These are phyloP conservation scores for Passerina amoena DNA, from an alignment of 2,113 vertebrate genomes.

Conservation along the genomic window DNA sequence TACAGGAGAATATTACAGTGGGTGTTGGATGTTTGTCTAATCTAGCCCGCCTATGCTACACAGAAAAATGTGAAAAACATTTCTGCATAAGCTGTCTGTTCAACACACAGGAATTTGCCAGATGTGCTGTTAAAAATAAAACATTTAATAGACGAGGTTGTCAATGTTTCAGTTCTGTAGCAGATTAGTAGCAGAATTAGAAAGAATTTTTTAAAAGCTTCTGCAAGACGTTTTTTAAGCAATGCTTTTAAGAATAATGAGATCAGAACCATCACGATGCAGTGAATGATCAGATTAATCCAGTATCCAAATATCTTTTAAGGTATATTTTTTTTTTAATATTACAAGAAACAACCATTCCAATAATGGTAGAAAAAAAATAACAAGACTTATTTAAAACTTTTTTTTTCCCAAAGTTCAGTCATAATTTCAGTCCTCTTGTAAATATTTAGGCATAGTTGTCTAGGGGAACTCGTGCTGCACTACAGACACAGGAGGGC, in stretches of 20 bases:
- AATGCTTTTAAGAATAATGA: background rate
- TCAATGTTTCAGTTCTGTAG: background rate
- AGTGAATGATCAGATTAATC: background rate
- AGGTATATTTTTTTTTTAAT: background rate
- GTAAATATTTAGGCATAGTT: background rate
- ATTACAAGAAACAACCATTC: background rate
- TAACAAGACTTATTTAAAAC: background rate
- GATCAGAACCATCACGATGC: background rate
- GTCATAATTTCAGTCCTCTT: background rate
- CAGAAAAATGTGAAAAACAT: background rate
- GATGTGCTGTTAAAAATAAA: background rate
- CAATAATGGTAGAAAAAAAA: background rate
- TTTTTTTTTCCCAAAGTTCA: background rate
- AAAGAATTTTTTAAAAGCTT: background rate
- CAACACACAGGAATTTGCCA: background rate
- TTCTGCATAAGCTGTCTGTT: background rate
- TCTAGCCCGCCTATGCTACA: constrained; percentile 11
- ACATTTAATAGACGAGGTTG: background rate
- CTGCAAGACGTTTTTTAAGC: background rate
- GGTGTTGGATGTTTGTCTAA: constrained; percentile 37
- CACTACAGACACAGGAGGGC: background rate
- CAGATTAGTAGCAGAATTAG: background rate
- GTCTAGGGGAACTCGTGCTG: background rate
- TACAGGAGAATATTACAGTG: background rate
- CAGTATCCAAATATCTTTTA: background rate